Conservation (phyloP, 2,888 invertebrate genomes). For the Chydorus sphaericus region DNA sequence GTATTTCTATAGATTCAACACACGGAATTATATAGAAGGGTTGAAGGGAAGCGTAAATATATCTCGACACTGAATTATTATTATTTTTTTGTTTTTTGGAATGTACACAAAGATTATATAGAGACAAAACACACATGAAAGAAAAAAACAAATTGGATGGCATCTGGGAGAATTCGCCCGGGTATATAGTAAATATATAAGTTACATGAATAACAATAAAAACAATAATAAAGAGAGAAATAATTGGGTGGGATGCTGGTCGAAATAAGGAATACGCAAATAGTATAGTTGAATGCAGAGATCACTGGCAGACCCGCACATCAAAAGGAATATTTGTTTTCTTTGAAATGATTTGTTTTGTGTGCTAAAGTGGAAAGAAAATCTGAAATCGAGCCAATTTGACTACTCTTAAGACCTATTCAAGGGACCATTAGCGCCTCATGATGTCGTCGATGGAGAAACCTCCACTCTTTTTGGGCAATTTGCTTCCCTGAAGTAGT, state of each 20-base stretch:
- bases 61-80: too few species aligned
- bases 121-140: too few species aligned
- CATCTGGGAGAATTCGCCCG: too few species aligned
- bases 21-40: too few species aligned
- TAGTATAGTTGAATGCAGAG: conserved; percentile 2
- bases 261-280: too few species aligned
- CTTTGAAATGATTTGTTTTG: neutral
- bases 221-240: neutral
- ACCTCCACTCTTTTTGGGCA: conserved; percentile 14
- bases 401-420: neutral
- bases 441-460: conserved; percentile 19
- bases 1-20: too few species aligned
- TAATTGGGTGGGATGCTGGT: neutral
- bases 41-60: too few species aligned
- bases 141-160: too few species aligned
- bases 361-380: neutral
- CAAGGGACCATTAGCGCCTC: conserved; percentile 17
- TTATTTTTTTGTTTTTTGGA: too few species aligned
- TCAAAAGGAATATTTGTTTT: neutral
- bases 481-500: neutral
- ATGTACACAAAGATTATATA: too few species aligned
- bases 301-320: conserved; percentile 7
- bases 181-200: too few species aligned
- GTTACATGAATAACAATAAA: too few species aligned
- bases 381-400: neutral